Base-by-base conservation (phyloP, 2,888 invertebrate genomes). In the Odontomyia ornata region DNA sequence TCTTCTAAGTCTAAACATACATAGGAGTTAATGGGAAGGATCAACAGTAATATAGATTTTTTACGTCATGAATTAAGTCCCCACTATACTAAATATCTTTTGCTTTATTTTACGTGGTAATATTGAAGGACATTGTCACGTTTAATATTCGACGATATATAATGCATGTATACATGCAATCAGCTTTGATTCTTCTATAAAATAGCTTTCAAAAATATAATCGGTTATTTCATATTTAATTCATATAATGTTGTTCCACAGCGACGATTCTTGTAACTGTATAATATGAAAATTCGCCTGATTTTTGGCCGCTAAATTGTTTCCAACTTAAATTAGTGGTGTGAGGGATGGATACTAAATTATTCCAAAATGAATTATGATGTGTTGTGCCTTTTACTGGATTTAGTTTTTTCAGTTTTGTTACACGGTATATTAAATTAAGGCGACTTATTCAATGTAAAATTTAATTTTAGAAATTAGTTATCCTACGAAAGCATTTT, bases 131-230 rank as follows among this genome's bases (percentile, higher is more conserved):
- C 25, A 23, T 18, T 60, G 25, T 25, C 23, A 60, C 57, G 57
- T 23, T 18, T 25, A 60, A 60, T 62, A 25, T 62, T 13, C 62
- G 27, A 25, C 11, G 25, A 18, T 18, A 4, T 15, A 52, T 52
- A 15, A 18, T 15, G 52, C 18, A 52, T 52, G 52, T 52, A 52
- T 52, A 52, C 52, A 52, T 52, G 18, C 52, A 2, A 52, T 52
- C 9, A 36, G 36, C 36, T 65, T 65, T 36, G 2, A n/a, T 72
- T 72, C n/a, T n/a, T n/a, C 15, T 43, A 60, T 60, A 73, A 73
- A 69, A 60, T 60, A 57, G 30, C 36, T 36, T 73, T 73, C 73
- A 73, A 73, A 73, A 73, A 73, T 73, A 73, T 73, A 73, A 73
- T 52, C 52, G 57, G 52, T 72, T 4, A 46, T 46, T 52, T n/a